A percentile compares a stretch with the other conserved stretches of the same genome.
These are phyloP conservation scores for Semibalanus balanoides DNA, from an alignment of 1,140 invertebrate species.

Conservation along the genomic window DNA sequence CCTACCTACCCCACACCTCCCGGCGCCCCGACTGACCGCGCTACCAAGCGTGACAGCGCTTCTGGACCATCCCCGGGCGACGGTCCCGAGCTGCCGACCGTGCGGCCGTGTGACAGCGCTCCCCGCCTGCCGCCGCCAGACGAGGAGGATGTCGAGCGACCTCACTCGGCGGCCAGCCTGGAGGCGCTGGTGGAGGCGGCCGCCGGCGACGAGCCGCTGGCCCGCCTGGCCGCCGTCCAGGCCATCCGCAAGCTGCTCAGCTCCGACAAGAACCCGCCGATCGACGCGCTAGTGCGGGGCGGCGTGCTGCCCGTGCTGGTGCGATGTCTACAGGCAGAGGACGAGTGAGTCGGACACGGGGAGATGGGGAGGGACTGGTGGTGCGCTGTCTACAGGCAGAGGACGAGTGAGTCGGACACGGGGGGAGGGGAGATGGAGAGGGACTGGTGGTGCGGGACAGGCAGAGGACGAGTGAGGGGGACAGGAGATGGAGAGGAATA, in stretches of 20 bases:
- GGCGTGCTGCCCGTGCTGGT: constrained; percentile 90
- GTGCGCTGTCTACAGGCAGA: constrained; percentile 73
- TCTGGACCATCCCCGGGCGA: too few relatives aligned
- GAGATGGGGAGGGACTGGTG: constrained; percentile 37
- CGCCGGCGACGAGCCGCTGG: constrained; percentile 16
- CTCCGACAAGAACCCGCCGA: constrained; percentile 96
- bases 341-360: constrained; percentile 33
- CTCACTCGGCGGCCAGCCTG: constrained; percentile 16
- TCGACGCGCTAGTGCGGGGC: constrained; percentile 83
- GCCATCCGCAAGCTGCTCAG: constrained; percentile 85
- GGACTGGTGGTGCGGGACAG: constrained; percentile 67
- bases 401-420: constrained; percentile 33
- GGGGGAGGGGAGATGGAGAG: neutral
- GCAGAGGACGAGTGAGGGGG: constrained; percentile 40
- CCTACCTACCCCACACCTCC: too few relatives aligned
- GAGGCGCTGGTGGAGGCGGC: constrained; percentile 18
- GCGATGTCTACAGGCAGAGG: constrained; percentile 61
- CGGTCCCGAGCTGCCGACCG: neutral
- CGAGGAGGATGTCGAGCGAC: neutral
- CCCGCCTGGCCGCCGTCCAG: constrained; percentile 42
- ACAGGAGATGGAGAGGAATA: neutral
- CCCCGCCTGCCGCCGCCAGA: neutral
- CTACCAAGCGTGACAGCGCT: too few relatives aligned
- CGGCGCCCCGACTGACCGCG: too few relatives aligned
- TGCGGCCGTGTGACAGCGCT: neutral